Conservation (phyloP, 2,888 invertebrate genomes). For the Busseola fusca region DNA sequence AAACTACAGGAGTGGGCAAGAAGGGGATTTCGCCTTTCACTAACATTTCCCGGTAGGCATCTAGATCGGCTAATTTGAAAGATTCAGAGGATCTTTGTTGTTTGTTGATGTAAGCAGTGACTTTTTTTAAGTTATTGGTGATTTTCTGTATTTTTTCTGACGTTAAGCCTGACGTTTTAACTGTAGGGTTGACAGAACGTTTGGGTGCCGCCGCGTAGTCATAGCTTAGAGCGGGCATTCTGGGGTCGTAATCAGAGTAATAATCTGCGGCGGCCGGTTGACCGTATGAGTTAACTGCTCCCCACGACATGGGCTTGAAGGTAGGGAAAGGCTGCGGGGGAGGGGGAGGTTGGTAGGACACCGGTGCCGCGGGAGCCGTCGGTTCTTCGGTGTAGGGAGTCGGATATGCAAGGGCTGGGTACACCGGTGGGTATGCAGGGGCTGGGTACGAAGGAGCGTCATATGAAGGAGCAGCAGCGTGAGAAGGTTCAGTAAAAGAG, state of each 20-base stretch:
- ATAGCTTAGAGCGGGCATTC: constrained; percentile 65
- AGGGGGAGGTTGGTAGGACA: constrained; percentile 77
- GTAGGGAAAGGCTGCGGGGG: constrained; percentile 74
- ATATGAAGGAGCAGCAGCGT: constrained; percentile 27
- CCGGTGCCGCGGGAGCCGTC: constrained; percentile 55
- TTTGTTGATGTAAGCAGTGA: constrained; percentile 74
- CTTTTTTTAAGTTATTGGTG: constrained; percentile 78
- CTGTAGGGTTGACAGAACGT: constrained; percentile 66
- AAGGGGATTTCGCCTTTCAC: constrained; percentile 74
- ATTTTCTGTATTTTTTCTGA: constrained; percentile 83
- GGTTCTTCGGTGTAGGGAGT: constrained; percentile 37
- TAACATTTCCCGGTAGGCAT: constrained; percentile 74
- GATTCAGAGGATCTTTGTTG: constrained; percentile 81
- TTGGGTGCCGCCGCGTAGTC: constrained; percentile 78
- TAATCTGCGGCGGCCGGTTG: constrained; percentile 80
- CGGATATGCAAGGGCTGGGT: constrained; percentile 27
- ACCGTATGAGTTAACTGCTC: constrained; percentile 83
- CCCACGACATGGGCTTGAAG: constrained; percentile 82
- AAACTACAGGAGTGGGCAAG: constrained; percentile 80
- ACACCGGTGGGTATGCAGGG: constrained; percentile 21
- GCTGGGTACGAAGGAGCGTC: constrained; percentile 14
- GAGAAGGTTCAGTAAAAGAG: constrained; percentile 23
- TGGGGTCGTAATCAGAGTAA: constrained; percentile 78
- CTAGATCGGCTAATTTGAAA: constrained; percentile 72
- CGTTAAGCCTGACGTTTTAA: constrained; percentile 72